Evolutionary conservation across 2,888 invertebrate genomes (phyloP).

Genomic region (Amiota mariae): DNA sequence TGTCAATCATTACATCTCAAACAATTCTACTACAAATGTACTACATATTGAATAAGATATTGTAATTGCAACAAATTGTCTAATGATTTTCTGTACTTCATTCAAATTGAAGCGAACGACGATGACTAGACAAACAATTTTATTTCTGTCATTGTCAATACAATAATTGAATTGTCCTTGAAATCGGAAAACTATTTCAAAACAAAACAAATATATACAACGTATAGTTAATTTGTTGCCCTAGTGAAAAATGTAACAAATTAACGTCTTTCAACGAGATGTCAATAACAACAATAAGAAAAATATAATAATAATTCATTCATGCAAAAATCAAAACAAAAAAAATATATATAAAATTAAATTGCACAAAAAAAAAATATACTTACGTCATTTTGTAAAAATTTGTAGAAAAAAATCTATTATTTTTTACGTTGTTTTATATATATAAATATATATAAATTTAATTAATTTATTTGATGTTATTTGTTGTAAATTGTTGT

Average conservation of each 20-base stretch:
- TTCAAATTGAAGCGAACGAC: neutral
- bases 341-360: too few species aligned
- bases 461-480: neutral
- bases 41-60: too few species aligned
- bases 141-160: conserved; percentile 19
- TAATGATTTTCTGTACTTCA: neutral
- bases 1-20: too few species aligned
- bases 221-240: too few species aligned
- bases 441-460: too few species aligned
- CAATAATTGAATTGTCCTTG: conserved; percentile 27
- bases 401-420: conserved; percentile 17
- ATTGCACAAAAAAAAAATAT: neutral
- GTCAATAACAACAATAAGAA: neutral
- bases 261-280: neutral
- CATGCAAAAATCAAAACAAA: neutral
- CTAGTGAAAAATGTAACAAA: conserved; percentile 6
- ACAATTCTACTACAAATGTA: too few species aligned
- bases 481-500: neutral
- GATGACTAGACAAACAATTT: neutral
- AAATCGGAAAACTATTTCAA: neutral
- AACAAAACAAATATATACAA: too few species aligned
- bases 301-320: conserved; percentile 2
- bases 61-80: conserved; percentile 5
- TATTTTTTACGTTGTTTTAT: conserved; percentile 10
- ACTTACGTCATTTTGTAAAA: conserved; percentile 30